phyloP scores from a whole-genome alignment of 1,140 invertebrate species.

The Delia radicum region DNA sequence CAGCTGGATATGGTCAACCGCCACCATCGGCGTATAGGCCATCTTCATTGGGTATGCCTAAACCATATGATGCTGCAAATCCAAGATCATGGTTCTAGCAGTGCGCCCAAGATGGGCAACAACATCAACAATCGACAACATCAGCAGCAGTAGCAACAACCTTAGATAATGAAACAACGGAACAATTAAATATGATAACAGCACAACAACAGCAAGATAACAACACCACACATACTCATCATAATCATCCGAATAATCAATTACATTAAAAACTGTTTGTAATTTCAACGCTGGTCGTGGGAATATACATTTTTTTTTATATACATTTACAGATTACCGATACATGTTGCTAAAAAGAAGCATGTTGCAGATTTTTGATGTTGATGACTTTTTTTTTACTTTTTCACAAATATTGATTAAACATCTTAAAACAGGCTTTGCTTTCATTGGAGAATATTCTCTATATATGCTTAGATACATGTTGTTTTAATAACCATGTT shows the following conservation, averaged over 20 bases:
- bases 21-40: conserved; percentile 62
- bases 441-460: no score
- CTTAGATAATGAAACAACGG: not conserved
- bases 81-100: conserved; percentile 54
- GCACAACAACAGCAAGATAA: conserved; percentile 13
- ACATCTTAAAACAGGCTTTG: no score
- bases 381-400: no score
- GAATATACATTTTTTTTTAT: not conserved
- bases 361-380: no score
- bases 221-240: not conserved
- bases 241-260: not conserved
- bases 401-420: no score
- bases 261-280: not conserved
- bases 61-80: conserved; percentile 64
- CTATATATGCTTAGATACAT: no score
- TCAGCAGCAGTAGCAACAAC: not conserved
- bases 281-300: not conserved
- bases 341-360: no score
- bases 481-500: no score
- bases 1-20: conserved; percentile 60
- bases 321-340: not conserved
- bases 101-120: conserved; percentile 39
- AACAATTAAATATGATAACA: not conserved
- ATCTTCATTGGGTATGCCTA: conserved; percentile 63
- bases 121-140: not conserved